Evolutionary conservation across 1,140 invertebrate species (phyloP).

Genomic region (Marisa cornuarietis): DNA sequence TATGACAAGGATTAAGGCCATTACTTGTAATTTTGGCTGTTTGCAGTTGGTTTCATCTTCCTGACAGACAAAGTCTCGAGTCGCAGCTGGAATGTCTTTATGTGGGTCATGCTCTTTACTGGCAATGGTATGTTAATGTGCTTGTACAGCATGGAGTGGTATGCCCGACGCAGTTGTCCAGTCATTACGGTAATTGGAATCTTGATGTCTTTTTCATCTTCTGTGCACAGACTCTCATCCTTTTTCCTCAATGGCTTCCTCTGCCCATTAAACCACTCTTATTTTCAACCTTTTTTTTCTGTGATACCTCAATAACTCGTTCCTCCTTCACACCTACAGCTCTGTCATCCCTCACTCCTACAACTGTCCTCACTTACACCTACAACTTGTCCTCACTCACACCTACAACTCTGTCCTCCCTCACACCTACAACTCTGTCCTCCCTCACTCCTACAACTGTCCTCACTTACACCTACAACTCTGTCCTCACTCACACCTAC

Average conservation of each 20-base stretch:
- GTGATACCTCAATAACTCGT: too few species aligned
- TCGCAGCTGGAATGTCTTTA: constrained; percentile 75
- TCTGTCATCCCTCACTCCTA: not conserved
- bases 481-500: too few species aligned
- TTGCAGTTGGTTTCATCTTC: constrained; percentile 70
- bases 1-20: too few species aligned
- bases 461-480: too few species aligned
- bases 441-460: too few species aligned
- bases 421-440: too few species aligned
- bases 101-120: constrained; percentile 82
- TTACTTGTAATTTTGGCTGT: constrained; percentile 15
- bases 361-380: too few species aligned
- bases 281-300: not conserved
- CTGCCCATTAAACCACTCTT: not conserved
- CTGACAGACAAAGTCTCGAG: constrained; percentile 61
- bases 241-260: too few species aligned
- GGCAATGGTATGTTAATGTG: constrained; percentile 81
- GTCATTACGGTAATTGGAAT: constrained; percentile 51
- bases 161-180: constrained; percentile 82
- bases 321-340: not conserved
- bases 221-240: too few species aligned
- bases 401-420: too few species aligned
- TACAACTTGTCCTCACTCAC: too few species aligned
- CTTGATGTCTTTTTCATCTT: not conserved
- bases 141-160: constrained; percentile 86